These are phyloP conservation scores for Stictonetta naevosa DNA, from an alignment of 2,113 vertebrate species.

Conservation along the genomic window DNA sequence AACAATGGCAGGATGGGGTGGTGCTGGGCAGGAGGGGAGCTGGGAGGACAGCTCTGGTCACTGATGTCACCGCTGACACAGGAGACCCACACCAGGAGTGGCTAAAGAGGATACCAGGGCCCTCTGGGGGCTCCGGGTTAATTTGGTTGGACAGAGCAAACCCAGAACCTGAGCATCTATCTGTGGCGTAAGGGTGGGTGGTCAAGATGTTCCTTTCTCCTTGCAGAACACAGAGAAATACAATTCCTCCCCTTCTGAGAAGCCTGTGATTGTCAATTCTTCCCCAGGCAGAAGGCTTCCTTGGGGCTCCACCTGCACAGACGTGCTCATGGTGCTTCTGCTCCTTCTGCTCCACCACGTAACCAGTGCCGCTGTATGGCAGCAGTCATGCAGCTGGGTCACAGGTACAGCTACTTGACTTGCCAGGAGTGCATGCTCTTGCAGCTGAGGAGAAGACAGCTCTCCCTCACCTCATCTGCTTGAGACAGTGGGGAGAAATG, in stretches of 20 bases:
- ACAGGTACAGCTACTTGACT: background rate
- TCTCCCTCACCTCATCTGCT: background rate
- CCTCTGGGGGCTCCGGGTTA: background rate
- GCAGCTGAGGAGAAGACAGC: background rate
- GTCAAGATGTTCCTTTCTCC: background rate
- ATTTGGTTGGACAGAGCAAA: background rate
- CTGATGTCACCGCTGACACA: background rate
- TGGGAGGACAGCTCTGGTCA: background rate
- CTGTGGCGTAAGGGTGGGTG: background rate
- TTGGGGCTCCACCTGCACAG: background rate
- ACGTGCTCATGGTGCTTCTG: background rate
- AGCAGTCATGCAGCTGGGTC: background rate
- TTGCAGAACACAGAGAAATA: background rate
- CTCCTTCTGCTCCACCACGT: background rate
- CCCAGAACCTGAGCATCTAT: background rate
- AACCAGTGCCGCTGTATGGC: background rate
- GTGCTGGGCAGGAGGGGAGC: background rate
- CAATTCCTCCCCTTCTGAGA: background rate
- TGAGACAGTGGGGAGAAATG: background rate
- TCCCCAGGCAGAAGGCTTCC: background rate
- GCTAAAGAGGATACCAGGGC: background rate
- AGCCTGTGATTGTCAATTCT: fast-evolving
- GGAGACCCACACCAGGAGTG: background rate
- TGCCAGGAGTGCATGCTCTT: background rate
- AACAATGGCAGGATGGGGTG: background rate